Evolutionary conservation across 2,888 invertebrate species (phyloP).

Genomic region (Tipula helvola): DNA sequence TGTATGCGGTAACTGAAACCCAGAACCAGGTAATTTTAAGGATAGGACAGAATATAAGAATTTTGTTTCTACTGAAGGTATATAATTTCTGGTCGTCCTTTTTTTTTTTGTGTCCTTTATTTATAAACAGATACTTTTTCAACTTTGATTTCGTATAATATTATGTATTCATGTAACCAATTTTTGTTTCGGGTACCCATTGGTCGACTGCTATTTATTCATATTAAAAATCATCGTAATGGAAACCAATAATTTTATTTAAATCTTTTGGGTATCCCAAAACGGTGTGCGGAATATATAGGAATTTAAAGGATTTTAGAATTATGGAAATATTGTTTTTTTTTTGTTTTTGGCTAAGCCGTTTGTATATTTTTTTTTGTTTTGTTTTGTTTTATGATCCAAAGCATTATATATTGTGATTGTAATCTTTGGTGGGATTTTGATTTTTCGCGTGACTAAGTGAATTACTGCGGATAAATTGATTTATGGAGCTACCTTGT

Average conservation of each 20-base stretch:
- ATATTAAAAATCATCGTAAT: background rate
- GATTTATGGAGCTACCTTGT: background rate
- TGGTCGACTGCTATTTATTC: background rate
- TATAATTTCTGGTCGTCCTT: background rate
- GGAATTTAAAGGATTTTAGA: background rate
- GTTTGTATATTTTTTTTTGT: background rate
- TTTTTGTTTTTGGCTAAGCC: background rate
- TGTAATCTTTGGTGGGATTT: background rate
- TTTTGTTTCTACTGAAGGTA: background rate
- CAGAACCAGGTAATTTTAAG: background rate
- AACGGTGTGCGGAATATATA: background rate
- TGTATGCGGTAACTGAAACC: background rate
- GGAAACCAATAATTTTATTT: constrained; percentile 4
- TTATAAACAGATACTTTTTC: background rate
- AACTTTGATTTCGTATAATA: background rate
- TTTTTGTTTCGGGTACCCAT: background rate
- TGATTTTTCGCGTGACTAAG: constrained; percentile 4
- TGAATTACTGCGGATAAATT: background rate
- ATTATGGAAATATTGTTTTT: background rate
- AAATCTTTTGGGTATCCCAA: background rate
- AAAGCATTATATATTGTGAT: background rate
- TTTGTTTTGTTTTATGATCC: background rate
- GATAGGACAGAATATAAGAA: background rate
- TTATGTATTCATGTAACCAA: background rate
- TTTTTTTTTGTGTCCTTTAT: background rate